Percentiles rank a stretch among this genome's conserved stretches.
These are phyloP conservation scores for Sitobion miscanthi DNA, from an alignment of 1,140 invertebrate genomes.

Conservation along the genomic window DNA sequence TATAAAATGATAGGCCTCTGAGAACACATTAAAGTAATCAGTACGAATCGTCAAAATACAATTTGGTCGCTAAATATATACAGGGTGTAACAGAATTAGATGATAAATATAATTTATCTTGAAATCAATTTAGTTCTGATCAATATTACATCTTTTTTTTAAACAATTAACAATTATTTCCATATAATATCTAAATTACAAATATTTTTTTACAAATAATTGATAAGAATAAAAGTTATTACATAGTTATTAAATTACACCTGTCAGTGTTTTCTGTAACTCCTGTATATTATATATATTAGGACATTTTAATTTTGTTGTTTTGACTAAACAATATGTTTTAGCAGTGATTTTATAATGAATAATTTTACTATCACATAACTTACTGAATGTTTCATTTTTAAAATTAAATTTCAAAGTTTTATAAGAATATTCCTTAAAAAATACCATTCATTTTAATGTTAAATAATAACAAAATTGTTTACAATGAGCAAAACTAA, in stretches of 20 bases:
- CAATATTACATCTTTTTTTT: not conserved
- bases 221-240: not conserved
- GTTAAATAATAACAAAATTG: not conserved
- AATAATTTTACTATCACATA: conserved; percentile 37
- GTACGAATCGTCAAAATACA: conserved; percentile 37
- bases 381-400: not conserved
- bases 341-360: not conserved
- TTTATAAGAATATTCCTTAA: conserved; percentile 26
- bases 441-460: not conserved
- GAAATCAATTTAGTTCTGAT: not conserved
- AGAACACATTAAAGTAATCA: conserved; percentile 52
- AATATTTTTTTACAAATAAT: not conserved
- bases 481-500: conserved; percentile 48
- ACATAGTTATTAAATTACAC: not conserved
- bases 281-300: conserved; percentile 11
- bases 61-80: conserved; percentile 35
- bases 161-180: conserved; percentile 13
- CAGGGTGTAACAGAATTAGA: not conserved
- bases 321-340: not conserved
- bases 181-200: not conserved
- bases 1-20: conserved; percentile 46
- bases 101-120: not conserved
- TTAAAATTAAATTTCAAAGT: not conserved
- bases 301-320: not conserved
- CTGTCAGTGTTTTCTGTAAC: not conserved